Evolutionary conservation across 2,797 vertebrate genomes (phyloP).

Genomic region (Pseudomugil tenellus): DNA sequence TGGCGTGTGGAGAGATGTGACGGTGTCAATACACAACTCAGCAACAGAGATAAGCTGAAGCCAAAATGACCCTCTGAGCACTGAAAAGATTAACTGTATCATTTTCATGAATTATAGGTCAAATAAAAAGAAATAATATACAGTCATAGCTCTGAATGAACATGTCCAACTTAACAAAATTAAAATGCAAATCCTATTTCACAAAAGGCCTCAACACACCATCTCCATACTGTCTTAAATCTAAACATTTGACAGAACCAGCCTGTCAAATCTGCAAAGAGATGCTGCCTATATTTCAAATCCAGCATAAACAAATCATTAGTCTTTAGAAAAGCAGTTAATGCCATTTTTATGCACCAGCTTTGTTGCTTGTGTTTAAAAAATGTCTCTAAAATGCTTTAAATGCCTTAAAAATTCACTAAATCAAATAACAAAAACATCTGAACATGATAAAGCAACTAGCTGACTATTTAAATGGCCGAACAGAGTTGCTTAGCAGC

Average conservation of each 20-base stretch:
- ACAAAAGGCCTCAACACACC: constrained; percentile 12
- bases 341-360: too few relatives aligned
- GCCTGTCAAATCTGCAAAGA: constrained; percentile 43
- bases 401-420: too few relatives aligned
- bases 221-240: constrained; percentile 5
- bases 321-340: neutral
- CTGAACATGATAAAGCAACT: constrained; percentile 5
- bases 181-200: constrained; percentile 17
- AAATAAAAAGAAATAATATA: neutral
- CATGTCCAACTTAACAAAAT: neutral
- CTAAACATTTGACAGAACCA: constrained; percentile 36
- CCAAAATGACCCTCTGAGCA: neutral
- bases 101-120: neutral
- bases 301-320: neutral
- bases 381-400: too few relatives aligned
- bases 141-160: too few relatives aligned
- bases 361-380: too few relatives aligned
- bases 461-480: constrained; percentile 9
- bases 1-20: constrained; percentile 21
- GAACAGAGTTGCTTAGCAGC: neutral
- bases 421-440: too few relatives aligned
- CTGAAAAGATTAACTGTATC: neutral
- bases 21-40: constrained; percentile 36
- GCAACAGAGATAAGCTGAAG: constrained; percentile 11
- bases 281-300: constrained; percentile 39